Conservation (phyloP, 2,113 vertebrate species). For the Hippopotamus amphibius region DNA sequence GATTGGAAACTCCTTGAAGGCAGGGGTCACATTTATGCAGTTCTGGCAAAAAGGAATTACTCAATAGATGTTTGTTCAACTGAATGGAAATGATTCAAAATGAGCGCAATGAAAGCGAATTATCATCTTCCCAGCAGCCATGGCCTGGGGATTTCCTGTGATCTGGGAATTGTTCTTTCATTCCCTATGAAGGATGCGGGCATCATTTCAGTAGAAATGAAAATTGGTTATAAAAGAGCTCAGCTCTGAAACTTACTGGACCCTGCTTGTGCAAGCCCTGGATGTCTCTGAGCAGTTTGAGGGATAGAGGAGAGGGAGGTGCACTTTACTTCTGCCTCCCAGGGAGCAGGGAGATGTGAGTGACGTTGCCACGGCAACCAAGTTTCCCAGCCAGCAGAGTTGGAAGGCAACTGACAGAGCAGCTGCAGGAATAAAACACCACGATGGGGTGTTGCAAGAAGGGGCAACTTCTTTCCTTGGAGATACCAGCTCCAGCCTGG, state of each 20-base stretch:
- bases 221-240: not conserved
- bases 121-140: not conserved
- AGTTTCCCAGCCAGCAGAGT: constrained; percentile 65
- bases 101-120: not conserved
- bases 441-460: fast-evolving
- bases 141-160: not conserved
- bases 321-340: not conserved
- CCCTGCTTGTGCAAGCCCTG: not conserved
- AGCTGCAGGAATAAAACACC: not conserved
- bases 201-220: not conserved
- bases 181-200: not conserved
- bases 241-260: not conserved
- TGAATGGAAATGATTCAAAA: not conserved
- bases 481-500: not conserved
- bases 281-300: not conserved
- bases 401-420: not conserved
- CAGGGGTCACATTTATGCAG: not conserved
- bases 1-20: not conserved
- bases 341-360: not conserved
- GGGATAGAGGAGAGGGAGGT: not conserved
- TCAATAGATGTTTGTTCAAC: not conserved
- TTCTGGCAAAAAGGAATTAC: not conserved
- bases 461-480: too few species aligned
- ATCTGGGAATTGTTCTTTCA: not conserved
- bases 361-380: constrained; percentile 72